Evolutionary conservation across 2,888 invertebrate genomes (phyloP), one percentile per base, ranked within the genome.

Genomic region (Pollenia angustigena): DNA sequence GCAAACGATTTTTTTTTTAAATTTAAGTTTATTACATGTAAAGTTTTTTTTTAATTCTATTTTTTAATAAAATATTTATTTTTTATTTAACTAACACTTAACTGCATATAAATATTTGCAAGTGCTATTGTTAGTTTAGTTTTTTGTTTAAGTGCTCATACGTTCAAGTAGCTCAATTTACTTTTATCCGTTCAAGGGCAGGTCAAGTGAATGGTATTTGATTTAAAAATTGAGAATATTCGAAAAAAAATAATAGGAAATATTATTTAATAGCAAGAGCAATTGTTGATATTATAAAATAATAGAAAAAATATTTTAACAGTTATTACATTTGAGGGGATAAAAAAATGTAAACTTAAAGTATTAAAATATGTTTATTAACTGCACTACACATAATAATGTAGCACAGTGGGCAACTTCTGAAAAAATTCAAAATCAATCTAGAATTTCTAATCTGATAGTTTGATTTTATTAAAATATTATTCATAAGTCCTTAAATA

Each of bases 11-110:
- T 32, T 32, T 32, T 52, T 52, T 23, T 79, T 44, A 74, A 79
- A 74, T 79, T 84, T 23, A 68, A 79, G 68, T 84, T 68, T 72
- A 79, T 66, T 72, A 74, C n/a, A n/a, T n/a, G n/a, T 74, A 79
- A 74, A 84, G 48, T 84, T 71, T 52, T 54, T 48, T n/a, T 71
- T 23, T 48, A 12, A 12, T 62, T 58, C 23, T 44, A 56, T 50
- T 66, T 76, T 18, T 10, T 48, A 10, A 60, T 58, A 42, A 44
- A 12, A 40, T 23, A 64, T 44, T 32, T 58, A 50, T 54, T 80
- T 60, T 79, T 71, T 60, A 60, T 62, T 10, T 44, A 40, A 32
- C 48, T 46, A 71, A 62, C 74, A 72, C 80, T 46, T 64, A 42
- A 14, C 16, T 48, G 16, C 52, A 40, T 58, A 60, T 44, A 69